These are phyloP conservation scores for Diachasma alloeum DNA, from an alignment of 1,140 invertebrate genomes.

Conservation along the genomic window DNA sequence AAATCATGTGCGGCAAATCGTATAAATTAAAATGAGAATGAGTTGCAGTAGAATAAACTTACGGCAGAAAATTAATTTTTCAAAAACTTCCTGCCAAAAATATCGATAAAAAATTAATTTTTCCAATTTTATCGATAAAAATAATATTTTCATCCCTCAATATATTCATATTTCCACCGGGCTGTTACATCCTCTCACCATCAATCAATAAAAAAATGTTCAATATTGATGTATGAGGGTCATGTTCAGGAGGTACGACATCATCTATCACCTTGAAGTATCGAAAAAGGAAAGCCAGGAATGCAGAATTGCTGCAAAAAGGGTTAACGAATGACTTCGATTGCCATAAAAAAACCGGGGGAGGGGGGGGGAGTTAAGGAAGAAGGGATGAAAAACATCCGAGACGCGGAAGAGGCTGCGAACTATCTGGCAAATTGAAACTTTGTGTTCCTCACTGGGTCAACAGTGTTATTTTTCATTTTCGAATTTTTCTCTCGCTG, in stretches of 20 bases:
- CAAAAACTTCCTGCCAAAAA: too few species aligned
- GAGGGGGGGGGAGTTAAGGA: not conserved
- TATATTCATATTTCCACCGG: not conserved
- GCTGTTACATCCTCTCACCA: not conserved
- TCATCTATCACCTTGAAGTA: not conserved
- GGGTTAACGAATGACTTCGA: not conserved
- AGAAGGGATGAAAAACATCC: not conserved
- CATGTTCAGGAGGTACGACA: not conserved
- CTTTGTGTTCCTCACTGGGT: not conserved
- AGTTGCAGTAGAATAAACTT: too few species aligned
- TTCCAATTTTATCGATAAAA: too few species aligned
- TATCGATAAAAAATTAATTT: too few species aligned
- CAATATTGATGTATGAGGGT: not conserved
- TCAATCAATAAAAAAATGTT: not conserved
- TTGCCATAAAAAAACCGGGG: not conserved
- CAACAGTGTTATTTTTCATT: slow-evolving; percentile 23
- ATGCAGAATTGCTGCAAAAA: not conserved
- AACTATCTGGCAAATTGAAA: not conserved
- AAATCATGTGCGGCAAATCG: too few species aligned
- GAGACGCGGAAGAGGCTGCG: not conserved
- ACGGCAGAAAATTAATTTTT: too few species aligned
- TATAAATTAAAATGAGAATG: too few species aligned
- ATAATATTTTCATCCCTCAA: not conserved
- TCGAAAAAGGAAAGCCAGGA: not conserved
- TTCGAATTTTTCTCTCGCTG: not conserved